Evolutionary conservation across 2,797 vertebrate species (phyloP).

Genomic region (Triplophysa bombifrons): DNA sequence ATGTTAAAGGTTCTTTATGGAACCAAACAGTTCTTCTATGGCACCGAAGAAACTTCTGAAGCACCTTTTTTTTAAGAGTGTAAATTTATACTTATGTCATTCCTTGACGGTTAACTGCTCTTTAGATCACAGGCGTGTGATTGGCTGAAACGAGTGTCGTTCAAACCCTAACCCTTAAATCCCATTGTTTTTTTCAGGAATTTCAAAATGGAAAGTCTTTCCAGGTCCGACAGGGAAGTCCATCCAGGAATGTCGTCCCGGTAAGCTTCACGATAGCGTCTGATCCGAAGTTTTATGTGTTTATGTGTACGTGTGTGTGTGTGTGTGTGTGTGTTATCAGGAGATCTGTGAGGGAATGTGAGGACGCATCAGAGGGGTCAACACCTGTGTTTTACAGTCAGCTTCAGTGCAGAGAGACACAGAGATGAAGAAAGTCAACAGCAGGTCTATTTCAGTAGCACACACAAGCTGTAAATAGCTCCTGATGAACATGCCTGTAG

Average conservation of each 20-base stretch:
- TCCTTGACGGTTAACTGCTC: no score
- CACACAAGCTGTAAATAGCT: slow-evolving; percentile 76
- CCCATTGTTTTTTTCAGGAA: not conserved
- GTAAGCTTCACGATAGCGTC: not conserved
- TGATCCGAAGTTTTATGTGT: no score
- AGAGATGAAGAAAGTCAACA: slow-evolving; percentile 56
- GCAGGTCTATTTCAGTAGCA: slow-evolving; percentile 77
- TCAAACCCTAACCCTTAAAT: not conserved
- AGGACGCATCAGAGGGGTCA: slow-evolving; percentile 77
- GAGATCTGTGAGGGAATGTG: slow-evolving; percentile 47
- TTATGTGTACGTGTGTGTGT: no score
- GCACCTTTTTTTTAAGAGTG: no score
- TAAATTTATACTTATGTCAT: no score
- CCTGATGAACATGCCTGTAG: slow-evolving; percentile 64
- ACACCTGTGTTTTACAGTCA: slow-evolving; percentile 85
- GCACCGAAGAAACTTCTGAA: no score
- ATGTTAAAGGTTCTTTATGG: no score
- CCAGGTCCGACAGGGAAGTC: not conserved
- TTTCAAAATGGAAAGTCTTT: not conserved
- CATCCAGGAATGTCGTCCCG: not conserved
- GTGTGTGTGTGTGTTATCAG: no score
- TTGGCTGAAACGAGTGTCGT: not conserved
- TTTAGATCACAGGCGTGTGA: not conserved
- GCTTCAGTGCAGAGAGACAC: slow-evolving; percentile 43
- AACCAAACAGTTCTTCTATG: no score